Base-by-base conservation (phyloP, 2,797 vertebrate species). In the Apodemus agrarius region DNA sequence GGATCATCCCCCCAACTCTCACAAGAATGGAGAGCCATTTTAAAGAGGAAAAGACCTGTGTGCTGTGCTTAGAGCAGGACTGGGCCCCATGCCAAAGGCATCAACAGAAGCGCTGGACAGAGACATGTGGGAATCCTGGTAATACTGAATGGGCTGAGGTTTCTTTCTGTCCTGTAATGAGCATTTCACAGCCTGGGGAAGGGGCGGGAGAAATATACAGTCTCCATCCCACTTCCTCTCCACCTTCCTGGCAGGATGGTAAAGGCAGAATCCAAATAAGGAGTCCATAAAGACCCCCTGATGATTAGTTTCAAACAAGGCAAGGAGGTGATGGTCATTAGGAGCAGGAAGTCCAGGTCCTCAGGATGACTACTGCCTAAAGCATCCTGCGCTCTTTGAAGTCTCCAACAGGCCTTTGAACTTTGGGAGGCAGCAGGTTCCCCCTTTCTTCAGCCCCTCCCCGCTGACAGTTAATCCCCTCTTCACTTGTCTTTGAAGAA, bases 391-490 rank as follows among this genome's bases (percentile, higher is more conserved):
- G 94, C 72, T 84, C 90, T 98, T 98, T 98, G 97, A 98, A 98
- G 94, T 98, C 95, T 96, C 87, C 87, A 54, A 72, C 65, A 87
- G 96, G 98, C 91, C 97, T 97, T 96, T 98, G 97, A 98, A 98
- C 97, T 98, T 96, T 79, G 95, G 95, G 92, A 97, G 97, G 97
- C 79, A 96, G 94, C 76, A 96, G 93, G 92, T 91, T 97, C 95
- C 95, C 81, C 26, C 95, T 90, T 52, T 95, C 74, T 21, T 91
- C 84, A 91, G 94, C 94, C 96, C 86, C 93, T 96, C 89, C 96
- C 96, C 93, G 84, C 82, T 94, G 92, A 97, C 92, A 81, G 96
- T 96, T 98, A 98, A 96, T 63, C 95, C 94, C 97, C 89, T 96
- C 96, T 91, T 97, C 89, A 74, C 85, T 93, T 90, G 90, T 91